Percentiles rank a stretch among this genome's conserved stretches.
These are phyloP conservation scores for Hypotaenidia okinawae DNA, from an alignment of 2,797 vertebrate species.

Conservation along the genomic window DNA sequence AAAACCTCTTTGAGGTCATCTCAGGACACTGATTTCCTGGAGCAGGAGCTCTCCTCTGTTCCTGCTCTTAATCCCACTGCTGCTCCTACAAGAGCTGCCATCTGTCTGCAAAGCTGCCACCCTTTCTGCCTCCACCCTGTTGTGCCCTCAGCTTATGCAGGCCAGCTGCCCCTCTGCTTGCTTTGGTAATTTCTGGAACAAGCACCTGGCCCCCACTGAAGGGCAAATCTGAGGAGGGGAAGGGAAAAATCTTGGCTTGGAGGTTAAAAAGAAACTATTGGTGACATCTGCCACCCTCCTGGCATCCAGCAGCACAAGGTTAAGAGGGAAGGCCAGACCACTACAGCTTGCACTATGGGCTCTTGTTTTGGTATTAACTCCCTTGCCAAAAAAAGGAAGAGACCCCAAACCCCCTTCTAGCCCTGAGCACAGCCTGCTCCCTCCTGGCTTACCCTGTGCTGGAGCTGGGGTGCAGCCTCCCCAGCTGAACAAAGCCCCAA, in stretches of 20 bases:
- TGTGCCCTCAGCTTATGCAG: background rate
- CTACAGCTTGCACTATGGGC: background rate
- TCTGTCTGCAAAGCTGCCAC: background rate
- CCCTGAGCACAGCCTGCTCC: background rate
- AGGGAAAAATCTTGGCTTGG: background rate
- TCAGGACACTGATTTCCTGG: background rate
- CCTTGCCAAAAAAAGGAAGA: background rate
- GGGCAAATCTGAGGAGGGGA: background rate
- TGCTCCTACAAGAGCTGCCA: background rate
- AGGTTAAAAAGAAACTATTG: background rate
- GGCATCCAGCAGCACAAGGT: background rate
- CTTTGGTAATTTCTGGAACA: background rate
- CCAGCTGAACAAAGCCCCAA: fast-evolving
- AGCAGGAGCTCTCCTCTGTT: background rate
- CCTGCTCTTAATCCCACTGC: slow-evolving; percentile 3
- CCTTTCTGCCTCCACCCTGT: background rate
- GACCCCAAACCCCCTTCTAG: background rate
- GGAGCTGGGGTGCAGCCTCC: background rate
- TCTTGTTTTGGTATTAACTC: background rate
- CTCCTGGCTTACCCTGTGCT: fast-evolving
- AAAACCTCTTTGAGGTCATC: background rate
- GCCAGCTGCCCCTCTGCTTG: background rate
- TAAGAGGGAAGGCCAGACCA: background rate
- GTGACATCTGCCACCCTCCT: background rate
- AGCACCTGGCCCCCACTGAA: background rate